Evolutionary conservation across 2,888 invertebrate species (phyloP).

Genomic region (Nasonia oneida): DNA sequence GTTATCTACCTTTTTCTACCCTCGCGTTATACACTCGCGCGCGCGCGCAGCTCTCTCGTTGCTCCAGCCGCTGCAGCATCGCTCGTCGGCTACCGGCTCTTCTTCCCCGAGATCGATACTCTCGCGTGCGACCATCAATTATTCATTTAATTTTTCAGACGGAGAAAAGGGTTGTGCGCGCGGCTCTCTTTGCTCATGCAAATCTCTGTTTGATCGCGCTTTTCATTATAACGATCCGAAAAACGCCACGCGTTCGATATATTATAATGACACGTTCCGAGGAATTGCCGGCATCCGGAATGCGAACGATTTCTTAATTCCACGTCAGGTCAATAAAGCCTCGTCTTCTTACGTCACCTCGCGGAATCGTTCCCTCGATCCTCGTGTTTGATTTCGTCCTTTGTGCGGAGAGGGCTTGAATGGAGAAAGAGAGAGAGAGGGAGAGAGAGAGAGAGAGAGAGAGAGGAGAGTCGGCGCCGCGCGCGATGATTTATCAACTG

Average conservation of each 20-base stretch:
- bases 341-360: not conserved
- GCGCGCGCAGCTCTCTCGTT: not conserved
- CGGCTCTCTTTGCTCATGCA: conserved; percentile 10
- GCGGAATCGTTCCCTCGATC: not conserved
- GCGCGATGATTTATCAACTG: conserved; percentile 40
- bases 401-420: conserved; percentile 23
- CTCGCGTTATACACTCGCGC: not conserved
- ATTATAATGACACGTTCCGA: conserved; percentile 2
- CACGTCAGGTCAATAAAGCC: not conserved
- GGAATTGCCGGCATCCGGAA: conserved; percentile 1
- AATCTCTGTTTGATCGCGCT: conserved; percentile 5
- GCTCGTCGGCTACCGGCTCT: no score
- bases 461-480: not conserved
- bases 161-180: not conserved
- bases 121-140: not conserved
- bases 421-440: not conserved
- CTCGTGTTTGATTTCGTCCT: conserved; percentile 62
- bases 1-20: not conserved
- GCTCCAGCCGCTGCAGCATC: not conserved
- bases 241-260: not conserved
- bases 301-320: conserved; percentile 22
- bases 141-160: not conserved
- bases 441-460: not conserved
- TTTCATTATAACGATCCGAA: not conserved
- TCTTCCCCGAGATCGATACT: not conserved